Percentiles rank a stretch among this genome's conserved stretches.
Conservation (phyloP, 2,797 vertebrate species). For the Neoniphon sammara region DNA sequence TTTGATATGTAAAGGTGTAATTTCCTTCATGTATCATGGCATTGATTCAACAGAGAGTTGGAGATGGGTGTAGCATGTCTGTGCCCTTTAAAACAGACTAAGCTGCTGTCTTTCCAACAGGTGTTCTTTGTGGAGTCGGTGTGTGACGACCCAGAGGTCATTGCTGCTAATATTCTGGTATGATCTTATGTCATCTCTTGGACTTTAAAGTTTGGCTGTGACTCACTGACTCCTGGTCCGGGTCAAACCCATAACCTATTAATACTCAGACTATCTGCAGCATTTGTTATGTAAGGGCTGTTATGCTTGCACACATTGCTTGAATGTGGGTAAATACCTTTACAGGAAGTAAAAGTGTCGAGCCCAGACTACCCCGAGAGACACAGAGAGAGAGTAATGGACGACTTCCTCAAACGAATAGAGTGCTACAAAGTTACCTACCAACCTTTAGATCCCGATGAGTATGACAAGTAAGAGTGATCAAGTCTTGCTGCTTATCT, state of each 20-base stretch:
- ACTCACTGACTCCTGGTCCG: constrained; percentile 25
- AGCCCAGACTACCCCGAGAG: constrained; percentile 97
- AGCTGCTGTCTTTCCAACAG: constrained; percentile 73
- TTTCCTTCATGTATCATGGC: neutral
- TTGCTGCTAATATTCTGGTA: constrained; percentile 98
- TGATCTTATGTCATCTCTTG: constrained; percentile 55
- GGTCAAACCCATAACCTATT: constrained; percentile 54
- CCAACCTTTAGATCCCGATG: constrained; percentile 92
- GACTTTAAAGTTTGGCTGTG: constrained; percentile 1
- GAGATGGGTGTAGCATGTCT: neutral
- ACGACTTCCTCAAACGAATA: constrained; percentile 96
- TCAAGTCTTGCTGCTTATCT: neutral
- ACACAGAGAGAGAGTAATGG: constrained; percentile 95
- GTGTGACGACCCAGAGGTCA: constrained; percentile 97
- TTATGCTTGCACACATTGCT: neutral
- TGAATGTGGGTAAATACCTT: constrained; percentile 39
- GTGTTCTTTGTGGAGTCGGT: constrained; percentile 99
- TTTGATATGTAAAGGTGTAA: neutral
- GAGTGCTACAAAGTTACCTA: constrained; percentile 99
- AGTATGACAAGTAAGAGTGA: constrained; percentile 90
- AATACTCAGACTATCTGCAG: constrained; percentile 32
- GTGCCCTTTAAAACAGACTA: neutral
- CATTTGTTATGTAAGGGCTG: constrained; percentile 14
- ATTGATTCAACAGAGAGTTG: no score
- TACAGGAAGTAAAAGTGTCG: constrained; percentile 96